Conservation (phyloP, 2,113 vertebrate species). For the Chlorocebus sabaeus region DNA sequence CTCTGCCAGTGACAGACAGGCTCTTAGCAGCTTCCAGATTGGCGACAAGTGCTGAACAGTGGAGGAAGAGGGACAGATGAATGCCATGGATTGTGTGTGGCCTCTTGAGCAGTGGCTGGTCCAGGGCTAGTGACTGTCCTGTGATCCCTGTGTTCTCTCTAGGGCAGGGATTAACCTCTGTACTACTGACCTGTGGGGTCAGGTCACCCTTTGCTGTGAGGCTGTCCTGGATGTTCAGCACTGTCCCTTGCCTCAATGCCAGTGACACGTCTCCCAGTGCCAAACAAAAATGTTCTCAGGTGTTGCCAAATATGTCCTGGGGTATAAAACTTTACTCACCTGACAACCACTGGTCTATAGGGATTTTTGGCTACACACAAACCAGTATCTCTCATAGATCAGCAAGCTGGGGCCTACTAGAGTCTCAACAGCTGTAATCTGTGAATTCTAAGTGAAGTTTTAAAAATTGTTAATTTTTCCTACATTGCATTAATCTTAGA, state of each 20-base stretch:
- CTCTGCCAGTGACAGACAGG: fast-evolving
- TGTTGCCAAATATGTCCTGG: background rate
- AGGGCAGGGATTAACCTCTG: background rate
- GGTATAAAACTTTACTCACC: background rate
- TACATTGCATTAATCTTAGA: background rate
- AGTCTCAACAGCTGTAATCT: background rate
- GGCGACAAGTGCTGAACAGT: fast-evolving
- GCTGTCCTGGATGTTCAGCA: background rate
- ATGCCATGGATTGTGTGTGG: fast-evolving
- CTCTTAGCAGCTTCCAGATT: background rate
- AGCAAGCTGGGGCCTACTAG: background rate
- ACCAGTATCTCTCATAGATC: background rate
- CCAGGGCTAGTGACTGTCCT: background rate
- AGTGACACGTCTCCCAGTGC: fast-evolving
- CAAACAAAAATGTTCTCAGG: background rate
- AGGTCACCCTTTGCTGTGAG: background rate
- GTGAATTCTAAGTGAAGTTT: background rate
- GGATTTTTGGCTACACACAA: background rate
- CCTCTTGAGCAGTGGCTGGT: background rate
- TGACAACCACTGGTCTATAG: background rate
- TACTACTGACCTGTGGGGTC: background rate
- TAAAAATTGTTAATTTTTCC: background rate
- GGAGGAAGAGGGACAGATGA: background rate
- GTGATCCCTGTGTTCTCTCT: background rate
- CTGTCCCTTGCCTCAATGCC: background rate